A percentile compares a stretch with the other conserved stretches of the same genome.
Evolutionary conservation across 1,140 invertebrate genomes (phyloP).

Genomic region (Musca vetustissima): DNA sequence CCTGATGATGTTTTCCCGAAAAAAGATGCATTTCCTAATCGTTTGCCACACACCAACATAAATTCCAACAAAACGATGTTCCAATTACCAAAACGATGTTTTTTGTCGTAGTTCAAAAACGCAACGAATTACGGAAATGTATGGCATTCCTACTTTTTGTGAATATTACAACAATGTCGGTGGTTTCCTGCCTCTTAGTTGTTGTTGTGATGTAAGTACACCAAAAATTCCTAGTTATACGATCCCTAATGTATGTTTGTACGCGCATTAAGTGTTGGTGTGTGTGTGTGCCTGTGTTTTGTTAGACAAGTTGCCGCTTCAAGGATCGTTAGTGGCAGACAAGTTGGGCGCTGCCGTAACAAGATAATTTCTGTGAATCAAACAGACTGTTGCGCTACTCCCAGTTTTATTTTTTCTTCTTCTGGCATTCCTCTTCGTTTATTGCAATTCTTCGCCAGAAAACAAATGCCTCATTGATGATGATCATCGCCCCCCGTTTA

Average conservation of each 20-base stretch:
- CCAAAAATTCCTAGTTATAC: not conserved
- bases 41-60: no score
- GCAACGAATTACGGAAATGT: slow-evolving; percentile 25
- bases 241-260: slow-evolving; percentile 12
- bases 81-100: slow-evolving; percentile 13
- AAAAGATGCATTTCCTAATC: no score
- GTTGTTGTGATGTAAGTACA: not conserved
- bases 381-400: not conserved
- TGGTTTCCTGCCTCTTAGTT: not conserved
- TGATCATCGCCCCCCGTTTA: slow-evolving; percentile 26
- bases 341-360: slow-evolving; percentile 55
- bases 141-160: slow-evolving; percentile 1
- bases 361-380: slow-evolving; percentile 30
- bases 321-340: slow-evolving; percentile 49
- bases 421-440: no score
- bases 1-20: no score
- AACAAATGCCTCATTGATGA: no score
- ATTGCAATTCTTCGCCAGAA: not conserved
- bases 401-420: not conserved
- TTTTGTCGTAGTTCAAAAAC: not conserved
- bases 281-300: no score
- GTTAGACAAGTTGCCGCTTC: slow-evolving; percentile 52
- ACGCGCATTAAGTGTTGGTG: no score
- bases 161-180: not conserved
- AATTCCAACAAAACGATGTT: not conserved